Conservation (phyloP, 2,888 invertebrate genomes). For the Nomada ferruginata region DNA sequence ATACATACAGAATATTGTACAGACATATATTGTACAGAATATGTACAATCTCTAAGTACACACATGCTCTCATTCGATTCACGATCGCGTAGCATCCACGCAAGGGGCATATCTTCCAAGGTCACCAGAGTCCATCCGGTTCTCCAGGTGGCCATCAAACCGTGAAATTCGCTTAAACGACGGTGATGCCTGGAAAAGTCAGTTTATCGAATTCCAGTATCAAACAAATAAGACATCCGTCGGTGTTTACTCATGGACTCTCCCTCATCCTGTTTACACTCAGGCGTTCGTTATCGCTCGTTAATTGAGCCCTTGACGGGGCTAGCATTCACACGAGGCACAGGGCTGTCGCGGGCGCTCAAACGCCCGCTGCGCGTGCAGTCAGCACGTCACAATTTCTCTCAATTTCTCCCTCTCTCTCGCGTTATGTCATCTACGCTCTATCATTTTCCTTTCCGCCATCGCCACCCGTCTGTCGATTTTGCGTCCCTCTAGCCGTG, state of each 20-base stretch:
- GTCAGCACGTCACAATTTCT: conserved; percentile 26
- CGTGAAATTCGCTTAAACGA: conserved; percentile 34
- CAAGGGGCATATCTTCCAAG: no score
- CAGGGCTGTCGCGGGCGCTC: conserved; percentile 35
- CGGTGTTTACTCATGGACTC: conserved; percentile 46
- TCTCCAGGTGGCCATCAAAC: conserved; percentile 5
- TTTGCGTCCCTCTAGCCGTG: conserved; percentile 26
- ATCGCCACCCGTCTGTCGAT: conserved; percentile 30
- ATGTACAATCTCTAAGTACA: no score
- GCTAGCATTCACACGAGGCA: conserved; percentile 64
- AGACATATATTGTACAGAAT: no score
- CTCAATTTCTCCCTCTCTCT: not conserved
- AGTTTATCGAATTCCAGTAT: conserved; percentile 46
- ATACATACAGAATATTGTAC: no score
- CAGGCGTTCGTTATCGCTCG: conserved; percentile 77
- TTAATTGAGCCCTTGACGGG: conserved; percentile 78
- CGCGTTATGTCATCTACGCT: not conserved
- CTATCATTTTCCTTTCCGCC: conserved; percentile 24
- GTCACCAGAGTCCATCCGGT: not conserved
- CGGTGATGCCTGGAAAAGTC: not conserved
- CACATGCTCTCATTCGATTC: no score
- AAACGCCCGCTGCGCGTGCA: conserved; percentile 31
- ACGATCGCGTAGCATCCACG: no score
- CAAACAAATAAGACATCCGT: conserved; percentile 63
- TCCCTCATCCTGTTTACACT: conserved; percentile 68